Percentiles rank a stretch among this genome's conserved stretches.
These are phyloP conservation scores for Balaeniceps rex DNA, from an alignment of 2,113 vertebrate species.

Conservation along the genomic window DNA sequence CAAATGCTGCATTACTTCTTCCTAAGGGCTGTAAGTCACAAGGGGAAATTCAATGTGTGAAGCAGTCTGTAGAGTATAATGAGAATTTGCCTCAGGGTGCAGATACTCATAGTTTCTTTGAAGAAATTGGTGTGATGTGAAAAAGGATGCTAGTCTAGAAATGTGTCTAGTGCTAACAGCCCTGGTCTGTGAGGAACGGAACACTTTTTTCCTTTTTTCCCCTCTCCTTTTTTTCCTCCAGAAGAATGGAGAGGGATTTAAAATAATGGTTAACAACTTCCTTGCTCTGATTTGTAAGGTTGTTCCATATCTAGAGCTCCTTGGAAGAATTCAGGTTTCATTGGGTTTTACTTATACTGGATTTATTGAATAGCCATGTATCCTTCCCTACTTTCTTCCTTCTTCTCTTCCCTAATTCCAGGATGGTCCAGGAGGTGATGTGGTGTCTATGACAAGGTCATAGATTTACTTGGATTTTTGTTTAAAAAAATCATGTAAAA, in stretches of 20 bases:
- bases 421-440: background rate
- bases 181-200: background rate
- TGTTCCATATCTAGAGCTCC: background rate
- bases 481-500: background rate
- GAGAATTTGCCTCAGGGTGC: background rate
- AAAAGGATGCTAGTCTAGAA: background rate
- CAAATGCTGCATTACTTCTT: background rate
- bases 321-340: background rate
- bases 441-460: background rate
- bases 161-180: background rate
- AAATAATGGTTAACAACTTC: background rate
- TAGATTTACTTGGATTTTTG: background rate
- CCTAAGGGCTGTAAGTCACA: background rate
- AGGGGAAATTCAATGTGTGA: background rate
- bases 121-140: background rate
- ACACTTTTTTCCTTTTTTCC: too few species aligned
- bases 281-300: background rate
- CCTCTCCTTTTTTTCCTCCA: too few species aligned
- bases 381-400: background rate
- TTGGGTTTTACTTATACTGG: background rate
- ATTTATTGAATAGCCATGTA: background rate
- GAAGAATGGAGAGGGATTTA: background rate
- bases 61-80: background rate
- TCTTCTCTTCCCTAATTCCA: background rate
- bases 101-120: background rate